A percentile compares a stretch with the other conserved stretches of the same genome.
Evolutionary conservation across 2,797 vertebrate genomes (phyloP).

Genomic region (Lepidocolaptes lacrymiger): DNA sequence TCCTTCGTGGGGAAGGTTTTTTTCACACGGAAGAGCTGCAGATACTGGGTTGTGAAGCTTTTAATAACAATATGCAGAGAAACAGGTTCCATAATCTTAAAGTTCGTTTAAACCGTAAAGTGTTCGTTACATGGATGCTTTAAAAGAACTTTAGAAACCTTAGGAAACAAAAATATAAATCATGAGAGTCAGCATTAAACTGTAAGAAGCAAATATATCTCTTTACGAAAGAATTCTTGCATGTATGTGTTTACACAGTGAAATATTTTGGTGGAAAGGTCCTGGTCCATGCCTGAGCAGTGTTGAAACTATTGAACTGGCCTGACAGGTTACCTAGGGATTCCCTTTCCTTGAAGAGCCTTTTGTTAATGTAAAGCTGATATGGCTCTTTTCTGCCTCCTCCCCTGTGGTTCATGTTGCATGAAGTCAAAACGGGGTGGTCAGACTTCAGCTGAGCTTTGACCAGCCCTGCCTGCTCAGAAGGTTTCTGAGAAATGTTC

Average conservation of each 20-base stretch:
- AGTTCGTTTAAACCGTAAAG: neutral
- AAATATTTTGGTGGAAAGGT: neutral
- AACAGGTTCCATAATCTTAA: neutral
- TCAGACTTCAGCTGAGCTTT: neutral
- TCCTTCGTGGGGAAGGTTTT: neutral
- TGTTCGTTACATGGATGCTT: neutral
- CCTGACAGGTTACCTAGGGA: neutral
- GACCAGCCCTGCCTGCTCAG: neutral
- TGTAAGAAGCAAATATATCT: neutral
- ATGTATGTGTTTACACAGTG: accelerated
- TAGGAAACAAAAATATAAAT: neutral
- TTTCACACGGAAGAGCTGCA: neutral
- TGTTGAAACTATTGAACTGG: neutral
- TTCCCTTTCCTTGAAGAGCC: neutral
- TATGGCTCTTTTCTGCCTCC: neutral
- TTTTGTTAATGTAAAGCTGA: neutral
- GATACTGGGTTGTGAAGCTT: neutral
- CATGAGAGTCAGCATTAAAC: neutral
- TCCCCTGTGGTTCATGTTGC: neutral
- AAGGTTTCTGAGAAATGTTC: neutral
- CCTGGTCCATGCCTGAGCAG: neutral
- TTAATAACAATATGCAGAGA: neutral
- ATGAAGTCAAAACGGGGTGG: neutral
- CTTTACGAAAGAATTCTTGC: neutral
- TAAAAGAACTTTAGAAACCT: neutral